phyloP scores from a whole-genome alignment of 1,140 invertebrate species.

The Drosophila punjabiensis region DNA sequence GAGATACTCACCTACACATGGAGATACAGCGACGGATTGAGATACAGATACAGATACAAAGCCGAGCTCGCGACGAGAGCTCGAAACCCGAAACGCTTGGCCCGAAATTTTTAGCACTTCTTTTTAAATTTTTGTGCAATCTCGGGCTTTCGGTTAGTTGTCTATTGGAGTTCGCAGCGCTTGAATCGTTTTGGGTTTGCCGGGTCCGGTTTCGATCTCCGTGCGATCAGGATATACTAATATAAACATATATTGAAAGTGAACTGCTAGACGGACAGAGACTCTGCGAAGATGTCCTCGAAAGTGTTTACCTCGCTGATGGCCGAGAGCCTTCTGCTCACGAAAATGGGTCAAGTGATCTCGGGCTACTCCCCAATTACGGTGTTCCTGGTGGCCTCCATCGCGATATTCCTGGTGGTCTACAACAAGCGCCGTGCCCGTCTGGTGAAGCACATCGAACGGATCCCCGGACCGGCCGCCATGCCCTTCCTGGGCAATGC shows the following conservation, averaged over 20 bases:
- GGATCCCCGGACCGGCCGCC: conserved; percentile 87
- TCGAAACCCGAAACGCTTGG: conserved; percentile 62
- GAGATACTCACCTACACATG: conserved; percentile 50
- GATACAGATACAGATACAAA: conserved; percentile 44
- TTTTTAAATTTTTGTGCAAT: conserved; percentile 85
- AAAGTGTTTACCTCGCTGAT: conserved; percentile 75
- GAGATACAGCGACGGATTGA: conserved; percentile 24
- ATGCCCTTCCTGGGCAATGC: conserved; percentile 88
- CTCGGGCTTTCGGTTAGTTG: conserved; percentile 81
- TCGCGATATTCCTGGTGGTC: conserved; percentile 70
- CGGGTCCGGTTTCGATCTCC: conserved; percentile 43
- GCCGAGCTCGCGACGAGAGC: conserved; percentile 57
- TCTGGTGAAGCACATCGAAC: conserved; percentile 85
- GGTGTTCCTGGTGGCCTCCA: conserved; percentile 65
- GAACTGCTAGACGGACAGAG: neutral
- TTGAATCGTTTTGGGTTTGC: conserved; percentile 43
- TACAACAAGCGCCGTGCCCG: conserved; percentile 85
- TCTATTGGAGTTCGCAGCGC: conserved; percentile 76
- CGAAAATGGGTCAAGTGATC: conserved; percentile 69
- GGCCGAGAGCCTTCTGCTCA: conserved; percentile 78
- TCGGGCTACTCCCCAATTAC: conserved; percentile 78
- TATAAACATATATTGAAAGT: conserved; percentile 17
- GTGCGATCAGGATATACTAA: conserved; percentile 30
- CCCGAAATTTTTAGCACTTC: conserved; percentile 83
- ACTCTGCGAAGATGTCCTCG: conserved; percentile 65